Conservation (phyloP, 2,113 vertebrate species). For the Cheirogaleus medius region DNA sequence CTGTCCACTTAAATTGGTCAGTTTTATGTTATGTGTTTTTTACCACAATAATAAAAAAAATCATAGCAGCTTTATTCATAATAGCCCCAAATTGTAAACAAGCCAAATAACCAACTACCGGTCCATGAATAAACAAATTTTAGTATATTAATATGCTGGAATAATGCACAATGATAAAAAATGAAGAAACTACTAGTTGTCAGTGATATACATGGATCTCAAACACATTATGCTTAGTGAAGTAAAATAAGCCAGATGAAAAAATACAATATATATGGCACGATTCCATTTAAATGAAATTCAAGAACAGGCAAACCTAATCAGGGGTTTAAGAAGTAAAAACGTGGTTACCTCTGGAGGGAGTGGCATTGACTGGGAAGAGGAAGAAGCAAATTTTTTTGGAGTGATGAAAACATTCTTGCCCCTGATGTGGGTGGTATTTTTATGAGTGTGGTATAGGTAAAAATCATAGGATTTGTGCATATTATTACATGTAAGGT, state of each 20-base stretch:
- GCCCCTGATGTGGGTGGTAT: not conserved
- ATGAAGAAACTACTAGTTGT: not conserved
- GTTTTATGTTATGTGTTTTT: not conserved
- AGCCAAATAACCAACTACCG: not conserved
- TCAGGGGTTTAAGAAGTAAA: not conserved
- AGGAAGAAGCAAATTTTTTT: not conserved
- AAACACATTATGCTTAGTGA: not conserved
- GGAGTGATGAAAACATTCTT: not conserved
- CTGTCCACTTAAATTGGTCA: not conserved
- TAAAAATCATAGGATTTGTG: not conserved
- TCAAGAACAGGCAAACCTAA: not conserved
- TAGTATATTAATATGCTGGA: not conserved
- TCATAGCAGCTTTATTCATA: not conserved
- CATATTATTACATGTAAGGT: not conserved
- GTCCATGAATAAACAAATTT: constrained; percentile 17
- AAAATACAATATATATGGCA: not conserved
- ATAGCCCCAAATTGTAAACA: not conserved
- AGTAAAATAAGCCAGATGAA: not conserved
- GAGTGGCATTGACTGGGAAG: not conserved
- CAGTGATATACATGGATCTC: not conserved
- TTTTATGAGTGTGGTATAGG: not conserved
- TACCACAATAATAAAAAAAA: not conserved
- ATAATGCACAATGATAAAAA: not conserved
- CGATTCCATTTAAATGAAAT: not conserved
- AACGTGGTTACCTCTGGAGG: not conserved